Base-by-base conservation (phyloP, 2,888 invertebrate species). In the Conus canariensis region DNA sequence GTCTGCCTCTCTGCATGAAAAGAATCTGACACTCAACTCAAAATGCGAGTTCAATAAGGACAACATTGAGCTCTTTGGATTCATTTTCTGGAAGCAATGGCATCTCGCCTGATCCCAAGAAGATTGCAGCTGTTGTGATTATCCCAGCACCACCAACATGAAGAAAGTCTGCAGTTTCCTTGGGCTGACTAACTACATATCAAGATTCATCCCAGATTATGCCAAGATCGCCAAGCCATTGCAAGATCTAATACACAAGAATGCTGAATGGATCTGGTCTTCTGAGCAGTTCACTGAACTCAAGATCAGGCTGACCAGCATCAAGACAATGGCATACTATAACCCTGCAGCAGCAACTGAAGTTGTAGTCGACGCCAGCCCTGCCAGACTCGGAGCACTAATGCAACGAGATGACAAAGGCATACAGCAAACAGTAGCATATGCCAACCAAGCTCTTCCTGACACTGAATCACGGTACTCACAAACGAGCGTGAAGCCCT, bases 341-440 rank as follows among this genome's bases (percentile, higher is more conserved):
- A 88, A 93, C 92, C 19, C 92, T 92, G 59, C 93, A 85, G 92
- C 92, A 12, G 93, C 93, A 22, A 56, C 93, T 12, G 60, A 92
- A 91, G 4, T 77, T 8, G 25, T 77, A 8, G 77, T 77, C 16
- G 77, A 77, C 25, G 77, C 77, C 77, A 30, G 77, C 14, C 77
- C 77, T 14, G 30, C 1, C 25, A 30, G 77, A 12, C 25, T 77
- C 0, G 25, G 30, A 25, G 25, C 30, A 6, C n/a, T 77, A 9
- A 25, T 16, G 10, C 77, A 77, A 77, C 12, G 12, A 2, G 30
- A 19, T 9, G 45, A 30, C 2, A 30, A 10, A 60, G 7, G 22
- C n/a, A 5, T 8, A n/a, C 5, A 14, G 60, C 9, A 60, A 14
- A 14, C 14, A 9, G 14, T 60, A 60, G 60, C 60, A 9, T 74